Evolutionary conservation across 2,113 vertebrate species (phyloP).

Genomic region (Tursiops truncatus): DNA sequence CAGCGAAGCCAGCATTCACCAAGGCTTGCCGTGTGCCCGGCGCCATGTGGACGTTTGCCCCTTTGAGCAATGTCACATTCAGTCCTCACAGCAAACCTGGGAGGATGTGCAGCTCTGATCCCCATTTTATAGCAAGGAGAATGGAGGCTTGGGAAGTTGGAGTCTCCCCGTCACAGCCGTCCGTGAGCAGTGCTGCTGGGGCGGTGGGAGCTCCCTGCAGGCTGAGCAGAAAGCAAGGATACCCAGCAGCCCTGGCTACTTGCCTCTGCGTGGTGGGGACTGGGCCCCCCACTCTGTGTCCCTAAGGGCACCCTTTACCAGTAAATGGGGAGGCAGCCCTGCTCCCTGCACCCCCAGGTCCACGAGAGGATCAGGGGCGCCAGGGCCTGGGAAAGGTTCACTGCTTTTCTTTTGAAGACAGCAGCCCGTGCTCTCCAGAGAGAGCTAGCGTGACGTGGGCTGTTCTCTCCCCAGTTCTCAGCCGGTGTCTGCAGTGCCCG

Average conservation of each 20-base stretch:
- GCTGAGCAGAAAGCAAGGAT: neutral
- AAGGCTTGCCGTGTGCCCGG: neutral
- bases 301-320: neutral
- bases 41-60: rapidly evolving
- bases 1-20: neutral
- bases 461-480: constrained; percentile 79
- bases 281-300: neutral
- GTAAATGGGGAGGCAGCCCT: neutral
- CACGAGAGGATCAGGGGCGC: rapidly evolving
- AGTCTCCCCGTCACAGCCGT: rapidly evolving
- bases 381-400: neutral
- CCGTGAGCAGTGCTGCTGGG: neutral
- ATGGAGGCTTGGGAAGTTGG: neutral
- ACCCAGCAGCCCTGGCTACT: too few species aligned
- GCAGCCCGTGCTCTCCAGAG: neutral
- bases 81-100: neutral
- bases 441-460: rapidly evolving
- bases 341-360: neutral
- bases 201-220: neutral
- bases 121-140: neutral
- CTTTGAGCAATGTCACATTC: neutral
- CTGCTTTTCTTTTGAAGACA: neutral
- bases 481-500: constrained; percentile 88
- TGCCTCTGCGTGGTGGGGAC: too few species aligned
- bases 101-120: neutral